A percentile compares a stretch with the other conserved stretches of the same genome.
Evolutionary conservation across 2,888 invertebrate genomes (phyloP).

Genomic region (Plebejus melissa): DNA sequence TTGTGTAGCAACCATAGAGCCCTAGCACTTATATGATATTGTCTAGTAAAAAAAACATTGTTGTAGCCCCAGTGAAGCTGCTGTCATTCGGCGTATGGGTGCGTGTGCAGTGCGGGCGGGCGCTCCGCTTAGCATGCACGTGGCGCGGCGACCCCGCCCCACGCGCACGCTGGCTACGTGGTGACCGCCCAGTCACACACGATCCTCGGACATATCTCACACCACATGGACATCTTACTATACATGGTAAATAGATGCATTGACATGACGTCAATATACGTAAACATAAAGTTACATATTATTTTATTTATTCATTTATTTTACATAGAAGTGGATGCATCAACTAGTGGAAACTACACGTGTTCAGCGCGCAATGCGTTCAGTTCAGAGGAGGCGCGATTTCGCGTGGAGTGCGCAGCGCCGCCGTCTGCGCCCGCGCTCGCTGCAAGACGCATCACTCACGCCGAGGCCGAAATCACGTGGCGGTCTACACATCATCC

Average conservation of each 20-base stretch:
- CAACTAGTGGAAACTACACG: constrained; percentile 88
- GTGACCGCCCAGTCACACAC: constrained; percentile 84
- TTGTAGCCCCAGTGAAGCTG: constrained; percentile 87
- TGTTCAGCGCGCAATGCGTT: constrained; percentile 90
- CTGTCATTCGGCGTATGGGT: constrained; percentile 89
- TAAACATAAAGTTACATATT: no score
- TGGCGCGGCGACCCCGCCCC: constrained; percentile 89
- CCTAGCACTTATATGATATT: no score
- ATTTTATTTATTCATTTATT: background rate
- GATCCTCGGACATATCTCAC: constrained; percentile 85
- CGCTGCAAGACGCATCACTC: constrained; percentile 83
- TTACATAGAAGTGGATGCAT: constrained; percentile 81
- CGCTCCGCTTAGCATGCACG: constrained; percentile 84
- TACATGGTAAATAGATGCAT: constrained; percentile 76
- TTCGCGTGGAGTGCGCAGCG: constrained; percentile 87
- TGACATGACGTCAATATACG: no score
- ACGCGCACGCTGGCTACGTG: constrained; percentile 85
- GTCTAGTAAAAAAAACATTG: no score
- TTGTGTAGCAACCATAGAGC: no score
- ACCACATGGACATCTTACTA: constrained; percentile 84
- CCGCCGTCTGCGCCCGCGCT: constrained; percentile 85
- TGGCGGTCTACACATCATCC: constrained; percentile 79
- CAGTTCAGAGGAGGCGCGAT: constrained; percentile 90
- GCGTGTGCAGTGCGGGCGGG: constrained; percentile 83
- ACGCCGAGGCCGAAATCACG: constrained; percentile 77